These are phyloP conservation scores for Anniella stebbinsi DNA, from an alignment of 2,797 vertebrate species.

Conservation along the genomic window DNA sequence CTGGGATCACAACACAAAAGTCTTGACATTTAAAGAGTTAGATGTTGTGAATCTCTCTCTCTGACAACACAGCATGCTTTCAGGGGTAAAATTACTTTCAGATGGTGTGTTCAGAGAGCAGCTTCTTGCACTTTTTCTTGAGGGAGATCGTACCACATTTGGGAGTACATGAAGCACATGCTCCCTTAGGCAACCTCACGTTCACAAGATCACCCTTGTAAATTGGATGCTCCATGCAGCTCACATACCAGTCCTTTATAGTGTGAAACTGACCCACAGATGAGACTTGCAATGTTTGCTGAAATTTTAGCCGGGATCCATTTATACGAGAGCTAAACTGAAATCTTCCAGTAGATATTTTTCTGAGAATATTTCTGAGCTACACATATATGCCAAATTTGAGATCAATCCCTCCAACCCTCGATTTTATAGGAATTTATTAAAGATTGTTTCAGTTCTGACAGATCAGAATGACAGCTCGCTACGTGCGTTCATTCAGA, in stretches of 20 bases:
- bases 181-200: background rate
- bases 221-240: background rate
- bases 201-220: background rate
- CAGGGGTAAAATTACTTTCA: background rate
- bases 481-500: no score
- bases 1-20: slow-evolving; percentile 45
- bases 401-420: no score
- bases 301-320: background rate
- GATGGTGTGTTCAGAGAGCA: background rate
- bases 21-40: background rate
- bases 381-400: no score
- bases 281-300: background rate
- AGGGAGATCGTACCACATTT: background rate
- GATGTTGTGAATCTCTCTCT: background rate
- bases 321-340: background rate
- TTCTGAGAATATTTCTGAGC: no score
- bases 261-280: background rate
- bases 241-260: no score
- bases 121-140: background rate
- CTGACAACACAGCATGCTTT: background rate
- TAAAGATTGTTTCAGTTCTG: no score
- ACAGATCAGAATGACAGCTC: no score
- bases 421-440: no score
- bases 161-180: background rate
- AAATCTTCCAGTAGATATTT: no score